phyloP scores from a whole-genome alignment of 2,113 vertebrate genomes.

The Caretta caretta region DNA sequence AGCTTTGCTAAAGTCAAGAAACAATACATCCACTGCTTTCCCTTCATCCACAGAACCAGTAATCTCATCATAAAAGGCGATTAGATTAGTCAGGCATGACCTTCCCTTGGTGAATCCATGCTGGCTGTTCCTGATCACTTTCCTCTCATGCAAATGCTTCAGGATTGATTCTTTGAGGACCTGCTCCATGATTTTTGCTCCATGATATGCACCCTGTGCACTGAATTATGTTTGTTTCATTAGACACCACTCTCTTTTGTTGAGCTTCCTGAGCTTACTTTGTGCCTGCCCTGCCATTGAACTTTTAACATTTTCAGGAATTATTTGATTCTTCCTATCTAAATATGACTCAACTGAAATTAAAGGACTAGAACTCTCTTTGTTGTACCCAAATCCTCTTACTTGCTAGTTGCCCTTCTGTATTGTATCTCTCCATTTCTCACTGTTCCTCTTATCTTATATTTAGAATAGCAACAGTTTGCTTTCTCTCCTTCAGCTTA shows the following conservation, averaged over 20 bases:
- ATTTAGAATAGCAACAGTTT: not conserved
- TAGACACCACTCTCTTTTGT: not conserved
- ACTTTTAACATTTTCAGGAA: not conserved
- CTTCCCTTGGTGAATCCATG: too few relatives aligned
- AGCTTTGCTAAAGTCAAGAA: too few relatives aligned
- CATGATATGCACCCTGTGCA: not conserved
- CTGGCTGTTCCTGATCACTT: too few relatives aligned
- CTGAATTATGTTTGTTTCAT: not conserved
- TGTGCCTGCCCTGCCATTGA: not conserved
- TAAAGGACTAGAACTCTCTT: not conserved
- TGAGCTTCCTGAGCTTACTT: not conserved
- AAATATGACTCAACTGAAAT: not conserved
- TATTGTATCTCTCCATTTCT: not conserved
- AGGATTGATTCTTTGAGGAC: too few relatives aligned
- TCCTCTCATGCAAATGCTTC: too few relatives aligned
- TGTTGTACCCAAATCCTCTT: not conserved
- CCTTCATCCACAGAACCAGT: too few relatives aligned
- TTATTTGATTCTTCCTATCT: not conserved
- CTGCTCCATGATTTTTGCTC: too few relatives aligned
- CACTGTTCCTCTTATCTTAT: not conserved
- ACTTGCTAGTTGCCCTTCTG: not conserved
- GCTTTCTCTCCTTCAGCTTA: not conserved
- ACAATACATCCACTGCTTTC: too few relatives aligned
- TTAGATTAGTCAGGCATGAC: too few relatives aligned
- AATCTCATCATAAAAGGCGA: too few relatives aligned